phyloP scores from a whole-genome alignment of 1,140 invertebrate species.

The Drosophila guanche region DNA sequence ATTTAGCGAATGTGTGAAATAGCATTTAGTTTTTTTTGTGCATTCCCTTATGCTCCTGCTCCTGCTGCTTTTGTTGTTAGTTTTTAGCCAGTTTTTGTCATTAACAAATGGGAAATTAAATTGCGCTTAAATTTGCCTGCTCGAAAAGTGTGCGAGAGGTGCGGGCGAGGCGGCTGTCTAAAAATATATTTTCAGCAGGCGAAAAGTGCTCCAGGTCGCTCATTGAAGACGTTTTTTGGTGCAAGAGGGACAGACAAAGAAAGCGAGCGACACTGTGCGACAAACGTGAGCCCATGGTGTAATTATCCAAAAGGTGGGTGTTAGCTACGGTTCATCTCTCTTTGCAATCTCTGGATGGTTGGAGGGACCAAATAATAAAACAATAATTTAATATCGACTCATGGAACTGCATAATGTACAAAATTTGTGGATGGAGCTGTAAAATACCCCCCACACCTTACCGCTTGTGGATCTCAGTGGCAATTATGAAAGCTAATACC shows the following conservation, averaged over 20 bases:
- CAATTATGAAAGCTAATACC: not conserved
- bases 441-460: too few species aligned
- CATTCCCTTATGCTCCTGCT: not conserved
- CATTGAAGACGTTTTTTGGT: too few species aligned
- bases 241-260: too few species aligned
- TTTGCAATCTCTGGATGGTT: too few species aligned
- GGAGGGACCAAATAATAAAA: too few species aligned
- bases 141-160: conserved; percentile 4
- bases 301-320: too few species aligned
- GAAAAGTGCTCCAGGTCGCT: not conserved
- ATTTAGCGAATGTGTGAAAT: conserved; percentile 43
- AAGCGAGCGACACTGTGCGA: too few species aligned
- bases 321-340: too few species aligned
- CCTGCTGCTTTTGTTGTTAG: conserved; percentile 30
- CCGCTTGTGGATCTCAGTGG: not conserved
- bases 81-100: conserved; percentile 58
- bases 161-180: not conserved
- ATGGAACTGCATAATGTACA: too few species aligned
- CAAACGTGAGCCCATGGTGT: too few species aligned
- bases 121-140: conserved; percentile 65
- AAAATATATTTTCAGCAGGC: not conserved
- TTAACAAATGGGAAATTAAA: conserved; percentile 78
- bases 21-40: conserved; percentile 29
- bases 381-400: too few species aligned
- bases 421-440: too few species aligned